These are phyloP conservation scores for Furcula furcula DNA, from an alignment of 2,888 invertebrate genomes.

Conservation along the genomic window DNA sequence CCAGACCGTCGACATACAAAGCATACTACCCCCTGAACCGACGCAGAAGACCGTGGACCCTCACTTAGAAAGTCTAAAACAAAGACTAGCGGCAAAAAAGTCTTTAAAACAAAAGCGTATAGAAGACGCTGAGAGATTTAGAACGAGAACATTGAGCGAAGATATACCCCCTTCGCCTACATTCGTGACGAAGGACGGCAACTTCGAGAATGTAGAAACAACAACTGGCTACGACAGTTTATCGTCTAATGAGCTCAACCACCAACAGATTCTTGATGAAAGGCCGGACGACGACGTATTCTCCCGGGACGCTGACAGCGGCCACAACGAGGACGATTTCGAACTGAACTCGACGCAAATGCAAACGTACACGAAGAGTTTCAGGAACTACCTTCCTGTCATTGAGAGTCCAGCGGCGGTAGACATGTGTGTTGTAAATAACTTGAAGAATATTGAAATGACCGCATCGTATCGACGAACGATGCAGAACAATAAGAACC, in stretches of 20 bases:
- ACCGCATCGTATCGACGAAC: constrained; percentile 57
- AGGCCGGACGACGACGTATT: constrained; percentile 54
- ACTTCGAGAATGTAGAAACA: constrained; percentile 71
- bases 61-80: constrained; percentile 63
- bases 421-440: constrained; percentile 71
- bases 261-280: constrained; percentile 59
- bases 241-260: constrained; percentile 67
- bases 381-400: constrained; percentile 73
- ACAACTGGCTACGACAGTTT: constrained; percentile 75
- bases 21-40: constrained; percentile 43
- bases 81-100: constrained; percentile 66
- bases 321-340: constrained; percentile 88
- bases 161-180: constrained; percentile 76
- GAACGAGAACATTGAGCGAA: constrained; percentile 86
- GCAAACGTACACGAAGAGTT: constrained; percentile 82
- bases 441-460: constrained; percentile 73
- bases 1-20: constrained; percentile 75
- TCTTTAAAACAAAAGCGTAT: constrained; percentile 81
- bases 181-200: constrained; percentile 67
- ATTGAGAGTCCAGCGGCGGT: constrained; percentile 70
- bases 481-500: constrained; percentile 38
- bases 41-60: constrained; percentile 46
- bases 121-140: constrained; percentile 87
- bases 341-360: constrained; percentile 83
- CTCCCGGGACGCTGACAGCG: constrained; percentile 79